Evolutionary conservation across 2,888 invertebrate genomes (phyloP).

Genomic region (Polymixis lichenea): DNA sequence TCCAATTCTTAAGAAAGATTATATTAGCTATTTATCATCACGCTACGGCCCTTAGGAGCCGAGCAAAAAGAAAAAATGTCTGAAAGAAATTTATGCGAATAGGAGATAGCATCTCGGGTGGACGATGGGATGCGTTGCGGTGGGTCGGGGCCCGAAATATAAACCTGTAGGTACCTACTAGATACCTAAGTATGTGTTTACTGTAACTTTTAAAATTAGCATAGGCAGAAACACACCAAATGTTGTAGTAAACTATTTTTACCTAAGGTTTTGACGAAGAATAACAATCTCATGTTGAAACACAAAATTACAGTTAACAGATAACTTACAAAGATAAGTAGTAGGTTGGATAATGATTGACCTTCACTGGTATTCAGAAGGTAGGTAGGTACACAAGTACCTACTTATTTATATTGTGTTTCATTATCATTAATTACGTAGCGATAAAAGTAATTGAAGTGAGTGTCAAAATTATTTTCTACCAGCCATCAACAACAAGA

Average conservation of each 20-base stretch:
- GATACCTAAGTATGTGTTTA: not conserved
- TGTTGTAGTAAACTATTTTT: not conserved
- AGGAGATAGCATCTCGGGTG: too few relatives aligned
- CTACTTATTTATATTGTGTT: constrained; percentile 21
- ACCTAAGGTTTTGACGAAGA: not conserved
- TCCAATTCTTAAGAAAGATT: too few relatives aligned
- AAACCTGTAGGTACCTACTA: too few relatives aligned
- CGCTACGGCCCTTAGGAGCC: too few relatives aligned
- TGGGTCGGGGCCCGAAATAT: too few relatives aligned
- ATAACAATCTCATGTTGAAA: constrained; percentile 4
- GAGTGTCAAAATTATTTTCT: constrained; percentile 10
- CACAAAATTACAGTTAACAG: constrained; percentile 13
- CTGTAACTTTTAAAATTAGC: not conserved
- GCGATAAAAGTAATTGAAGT: constrained; percentile 35
- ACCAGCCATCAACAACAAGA: not conserved
- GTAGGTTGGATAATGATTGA: constrained; percentile 17
- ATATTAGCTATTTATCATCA: too few relatives aligned
- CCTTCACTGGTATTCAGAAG: constrained; percentile 35
- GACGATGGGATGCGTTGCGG: too few relatives aligned
- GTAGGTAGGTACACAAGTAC: not conserved
- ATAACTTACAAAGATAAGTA: constrained; percentile 17
- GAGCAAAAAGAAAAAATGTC: too few relatives aligned
- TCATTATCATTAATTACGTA: constrained; percentile 20
- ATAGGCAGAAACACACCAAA: too few relatives aligned
- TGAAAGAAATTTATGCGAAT: too few relatives aligned